Evolutionary conservation across 2,113 vertebrate species (phyloP).

Genomic region (Platysteira castanea): DNA sequence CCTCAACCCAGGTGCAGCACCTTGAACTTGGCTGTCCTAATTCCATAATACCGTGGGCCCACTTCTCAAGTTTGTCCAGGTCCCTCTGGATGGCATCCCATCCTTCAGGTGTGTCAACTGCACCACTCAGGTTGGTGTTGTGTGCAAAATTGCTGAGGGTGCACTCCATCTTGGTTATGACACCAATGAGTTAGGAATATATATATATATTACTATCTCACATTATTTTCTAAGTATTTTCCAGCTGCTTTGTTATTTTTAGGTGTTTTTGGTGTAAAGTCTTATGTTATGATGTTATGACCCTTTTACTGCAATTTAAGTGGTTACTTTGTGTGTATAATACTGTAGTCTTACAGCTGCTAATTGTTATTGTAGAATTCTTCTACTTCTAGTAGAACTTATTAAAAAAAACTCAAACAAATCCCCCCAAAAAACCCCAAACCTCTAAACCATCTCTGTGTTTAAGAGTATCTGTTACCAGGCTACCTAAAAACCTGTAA

Average conservation of each 20-base stretch:
- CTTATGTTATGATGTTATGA: background rate
- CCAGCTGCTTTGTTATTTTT: background rate
- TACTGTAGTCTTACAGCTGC: rapidly evolving
- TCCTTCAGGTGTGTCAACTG: no score
- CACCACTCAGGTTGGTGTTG: background rate
- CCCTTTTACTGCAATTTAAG: background rate
- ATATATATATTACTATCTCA: background rate
- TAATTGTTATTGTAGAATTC: background rate
- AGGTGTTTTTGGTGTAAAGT: background rate
- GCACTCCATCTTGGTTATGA: background rate
- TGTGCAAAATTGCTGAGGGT: background rate
- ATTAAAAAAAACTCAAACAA: background rate
- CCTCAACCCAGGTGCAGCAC: background rate
- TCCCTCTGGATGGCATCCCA: background rate
- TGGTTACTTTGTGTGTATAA: background rate
- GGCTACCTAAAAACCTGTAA: background rate
- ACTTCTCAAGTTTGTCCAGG: background rate
- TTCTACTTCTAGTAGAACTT: background rate
- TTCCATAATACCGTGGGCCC: background rate
- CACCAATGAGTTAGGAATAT: background rate
- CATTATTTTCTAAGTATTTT: background rate
- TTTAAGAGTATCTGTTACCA: background rate
- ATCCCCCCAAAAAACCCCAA: no score
- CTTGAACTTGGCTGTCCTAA: background rate
- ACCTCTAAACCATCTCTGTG: rapidly evolving